phyloP scores from a whole-genome alignment of 1,140 invertebrate species.

The Zelostemma sp. region DNA sequence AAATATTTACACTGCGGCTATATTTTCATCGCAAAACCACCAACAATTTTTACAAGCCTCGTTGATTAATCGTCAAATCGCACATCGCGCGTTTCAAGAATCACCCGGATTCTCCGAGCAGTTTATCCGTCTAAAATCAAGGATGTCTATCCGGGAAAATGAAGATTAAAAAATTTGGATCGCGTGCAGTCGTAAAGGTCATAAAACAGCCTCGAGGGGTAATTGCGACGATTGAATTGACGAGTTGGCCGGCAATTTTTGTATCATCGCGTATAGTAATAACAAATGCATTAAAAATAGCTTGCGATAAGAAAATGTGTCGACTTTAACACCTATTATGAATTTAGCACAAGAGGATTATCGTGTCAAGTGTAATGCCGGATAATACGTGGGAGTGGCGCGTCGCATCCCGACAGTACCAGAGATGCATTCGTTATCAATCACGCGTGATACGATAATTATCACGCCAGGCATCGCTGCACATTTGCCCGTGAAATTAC shows the following conservation, averaged over 20 bases:
- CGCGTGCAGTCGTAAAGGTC: too few relatives aligned
- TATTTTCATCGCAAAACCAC: background rate
- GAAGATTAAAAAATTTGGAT: too few relatives aligned
- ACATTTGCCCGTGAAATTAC: conserved; percentile 35
- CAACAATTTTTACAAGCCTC: too few relatives aligned
- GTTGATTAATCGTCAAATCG: too few relatives aligned
- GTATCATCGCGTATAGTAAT: background rate
- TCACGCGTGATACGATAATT: conserved; percentile 36
- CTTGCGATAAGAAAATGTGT: background rate
- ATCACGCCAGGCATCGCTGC: conserved; percentile 17
- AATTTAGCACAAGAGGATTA: conserved; percentile 20
- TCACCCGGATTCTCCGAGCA: too few relatives aligned
- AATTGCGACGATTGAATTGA: background rate
- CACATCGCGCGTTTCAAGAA: too few relatives aligned
- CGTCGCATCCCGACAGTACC: conserved; percentile 32
- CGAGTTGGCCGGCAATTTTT: background rate
- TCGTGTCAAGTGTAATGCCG: conserved; percentile 16
- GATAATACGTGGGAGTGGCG: conserved; percentile 21
- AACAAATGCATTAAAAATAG: conserved; percentile 2
- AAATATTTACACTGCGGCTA: background rate
- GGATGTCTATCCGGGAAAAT: too few relatives aligned
- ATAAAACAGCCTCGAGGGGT: background rate
- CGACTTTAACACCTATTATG: conserved; percentile 7
- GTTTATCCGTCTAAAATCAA: too few relatives aligned
- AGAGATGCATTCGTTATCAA: conserved; percentile 43